Base-by-base conservation (phyloP, 2,797 vertebrate genomes). In the Melanotaenia maccullochi region DNA sequence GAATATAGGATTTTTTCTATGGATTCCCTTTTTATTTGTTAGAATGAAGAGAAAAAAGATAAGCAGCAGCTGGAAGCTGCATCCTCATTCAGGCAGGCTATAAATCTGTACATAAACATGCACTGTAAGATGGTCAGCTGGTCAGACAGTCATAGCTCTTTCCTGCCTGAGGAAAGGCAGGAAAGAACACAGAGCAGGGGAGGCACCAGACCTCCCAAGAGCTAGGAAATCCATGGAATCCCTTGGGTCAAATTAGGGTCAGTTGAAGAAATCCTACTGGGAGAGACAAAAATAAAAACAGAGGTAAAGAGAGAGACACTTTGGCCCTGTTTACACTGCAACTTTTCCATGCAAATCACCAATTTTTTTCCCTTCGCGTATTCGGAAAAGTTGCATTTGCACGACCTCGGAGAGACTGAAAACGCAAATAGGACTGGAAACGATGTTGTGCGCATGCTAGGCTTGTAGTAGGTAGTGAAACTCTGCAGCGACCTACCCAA, bases 161-260 rank as follows among this genome's bases (percentile, higher is more conserved):
- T 82, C 55, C 79, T 71, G 74, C 72, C 81, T 25, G 73, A 76
- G 40, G 77, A 79, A 64, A 75, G 67, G 76, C 78, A 62, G 57
- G 62, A 40, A 42, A 28, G 68, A 54, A 60, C 63, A 65, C 44
- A 40, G 65, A 76, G 80, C 57, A 61, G 57, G 71, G 71, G 65
- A 65, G 75, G 68, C n/a, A 36, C 56, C 57, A 71, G 75, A 72
- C 84, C 87, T 83, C 87, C 85, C 82, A 75, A 32, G 83, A 78
- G 77, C 56, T 82, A 84, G 90, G 90, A 91, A 91, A 87, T 89
- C 86, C 70, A 42, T 71, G 89, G 84, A 89, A 89, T 92, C 88
- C 83, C 75, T 13, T 24, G 69, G 89, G 89, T 92, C 87, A 86
- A 75, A 66, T 61, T 40, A 54, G 80, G 87, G 89, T 90, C 84